A percentile compares a stretch with the other conserved stretches of the same genome.
These are phyloP conservation scores for Bettongia penicillata DNA, from an alignment of 2,113 vertebrate species.

Conservation along the genomic window DNA sequence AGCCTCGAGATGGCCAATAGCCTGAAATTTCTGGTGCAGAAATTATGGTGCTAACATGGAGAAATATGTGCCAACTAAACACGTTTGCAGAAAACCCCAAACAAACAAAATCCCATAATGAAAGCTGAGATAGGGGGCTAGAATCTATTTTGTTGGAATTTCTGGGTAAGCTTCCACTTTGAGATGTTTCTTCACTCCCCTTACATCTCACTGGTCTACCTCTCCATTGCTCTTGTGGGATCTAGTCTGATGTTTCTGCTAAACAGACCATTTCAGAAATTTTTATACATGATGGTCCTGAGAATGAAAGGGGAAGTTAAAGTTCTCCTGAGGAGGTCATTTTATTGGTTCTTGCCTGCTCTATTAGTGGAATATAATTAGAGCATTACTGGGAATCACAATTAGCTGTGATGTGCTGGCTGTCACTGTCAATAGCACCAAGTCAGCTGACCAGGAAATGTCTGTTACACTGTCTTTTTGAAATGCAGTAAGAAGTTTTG, in stretches of 20 bases:
- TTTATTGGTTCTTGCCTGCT: constrained; percentile 32
- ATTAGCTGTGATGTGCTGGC: constrained; percentile 7
- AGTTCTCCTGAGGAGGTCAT: constrained; percentile 65
- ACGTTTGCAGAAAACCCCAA: constrained; percentile 31
- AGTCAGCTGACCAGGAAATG: constrained; percentile 18
- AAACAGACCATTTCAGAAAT: constrained; percentile 52
- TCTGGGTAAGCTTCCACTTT: constrained; percentile 49
- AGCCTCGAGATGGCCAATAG: constrained; percentile 31
- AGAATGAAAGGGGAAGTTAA: constrained; percentile 59
- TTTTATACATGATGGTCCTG: constrained; percentile 60
- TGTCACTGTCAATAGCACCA: constrained; percentile 45
- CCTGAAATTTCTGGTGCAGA: constrained; percentile 26
- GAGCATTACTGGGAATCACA: constrained; percentile 67
- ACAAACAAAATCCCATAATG: neutral
- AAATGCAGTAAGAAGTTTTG: neutral
- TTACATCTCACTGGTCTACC: constrained; percentile 51
- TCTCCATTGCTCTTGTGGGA: constrained; percentile 53
- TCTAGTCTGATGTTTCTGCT: constrained; percentile 61
- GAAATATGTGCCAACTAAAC: constrained; percentile 42
- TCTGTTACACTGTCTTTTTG: neutral
- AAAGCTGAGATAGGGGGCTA: constrained; percentile 27
- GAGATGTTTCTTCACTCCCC: constrained; percentile 61
- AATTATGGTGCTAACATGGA: constrained; percentile 19
- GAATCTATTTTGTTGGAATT: constrained; percentile 2
- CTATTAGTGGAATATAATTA: constrained; percentile 63